A percentile compares a stretch with the other conserved stretches of the same genome.
These are phyloP conservation scores for Chiroxiphia lanceolata DNA, from an alignment of 2,797 vertebrate genomes.

Conservation along the genomic window DNA sequence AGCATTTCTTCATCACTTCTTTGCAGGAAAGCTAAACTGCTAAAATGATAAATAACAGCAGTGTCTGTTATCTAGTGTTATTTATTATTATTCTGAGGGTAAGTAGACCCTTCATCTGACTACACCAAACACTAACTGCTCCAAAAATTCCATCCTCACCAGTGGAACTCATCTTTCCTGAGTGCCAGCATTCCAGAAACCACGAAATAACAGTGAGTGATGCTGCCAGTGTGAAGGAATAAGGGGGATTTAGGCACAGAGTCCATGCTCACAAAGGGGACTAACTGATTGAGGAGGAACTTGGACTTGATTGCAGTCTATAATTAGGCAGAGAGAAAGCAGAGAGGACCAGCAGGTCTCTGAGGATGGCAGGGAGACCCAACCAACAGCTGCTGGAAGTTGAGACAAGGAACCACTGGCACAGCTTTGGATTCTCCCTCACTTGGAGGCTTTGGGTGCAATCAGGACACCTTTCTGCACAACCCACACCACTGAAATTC, in stretches of 20 bases:
- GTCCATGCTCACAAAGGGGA: background rate
- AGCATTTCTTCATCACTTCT: background rate
- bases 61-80: background rate
- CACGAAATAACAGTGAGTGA: background rate
- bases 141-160: background rate
- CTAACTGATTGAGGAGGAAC: background rate
- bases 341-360: background rate
- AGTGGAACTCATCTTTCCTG: too few relatives aligned
- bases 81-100: background rate
- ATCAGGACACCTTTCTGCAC: background rate
- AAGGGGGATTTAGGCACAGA: background rate
- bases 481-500: background rate
- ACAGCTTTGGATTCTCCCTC: background rate
- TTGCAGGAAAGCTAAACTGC: background rate
- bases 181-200: background rate
- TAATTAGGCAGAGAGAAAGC: background rate
- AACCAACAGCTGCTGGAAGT: background rate
- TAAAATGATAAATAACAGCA: background rate
- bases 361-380: background rate
- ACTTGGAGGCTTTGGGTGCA: background rate
- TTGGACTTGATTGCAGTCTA: background rate
- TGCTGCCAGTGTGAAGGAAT: background rate
- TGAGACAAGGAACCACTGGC: background rate
- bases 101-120: background rate
- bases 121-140: background rate